These are phyloP conservation scores for Neogobius melanostomus DNA, from an alignment of 2,113 vertebrate species.

Conservation along the genomic window DNA sequence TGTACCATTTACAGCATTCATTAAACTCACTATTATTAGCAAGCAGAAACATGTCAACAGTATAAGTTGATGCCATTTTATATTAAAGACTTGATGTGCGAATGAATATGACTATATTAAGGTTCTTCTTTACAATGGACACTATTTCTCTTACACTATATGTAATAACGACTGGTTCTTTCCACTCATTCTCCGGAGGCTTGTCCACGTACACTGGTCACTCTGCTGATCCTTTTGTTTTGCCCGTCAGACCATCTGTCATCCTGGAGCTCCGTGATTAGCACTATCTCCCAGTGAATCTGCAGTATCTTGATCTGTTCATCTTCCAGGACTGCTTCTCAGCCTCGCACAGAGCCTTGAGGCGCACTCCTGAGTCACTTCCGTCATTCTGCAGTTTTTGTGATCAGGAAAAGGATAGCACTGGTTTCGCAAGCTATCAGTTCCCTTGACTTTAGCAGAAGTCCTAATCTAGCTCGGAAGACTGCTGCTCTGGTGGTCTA, in stretches of 20 bases:
- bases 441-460: constrained; percentile 23
- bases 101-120: too few relatives aligned
- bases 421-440: constrained; percentile 46
- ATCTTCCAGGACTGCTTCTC: constrained; percentile 54
- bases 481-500: constrained; percentile 48
- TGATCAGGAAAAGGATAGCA: constrained; percentile 44
- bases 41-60: too few relatives aligned
- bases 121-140: too few relatives aligned
- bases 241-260: constrained; percentile 56
- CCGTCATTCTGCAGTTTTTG: constrained; percentile 41
- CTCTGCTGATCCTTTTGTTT: not conserved
- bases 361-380: constrained; percentile 40
- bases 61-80: too few relatives aligned
- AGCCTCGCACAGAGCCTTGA: constrained; percentile 42
- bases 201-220: too few relatives aligned
- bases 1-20: too few relatives aligned
- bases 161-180: too few relatives aligned
- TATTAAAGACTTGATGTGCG: too few relatives aligned
- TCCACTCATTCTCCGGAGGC: not conserved
- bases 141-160: too few relatives aligned
- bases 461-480: constrained; percentile 33
- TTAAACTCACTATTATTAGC: too few relatives aligned
- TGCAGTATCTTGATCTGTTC: constrained; percentile 28
- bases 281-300: constrained; percentile 46
- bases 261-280: constrained; percentile 46